Percentiles rank a stretch among this genome's conserved stretches.
phyloP scores from a whole-genome alignment of 2,797 vertebrate species.

The Darevskia nairensis region DNA sequence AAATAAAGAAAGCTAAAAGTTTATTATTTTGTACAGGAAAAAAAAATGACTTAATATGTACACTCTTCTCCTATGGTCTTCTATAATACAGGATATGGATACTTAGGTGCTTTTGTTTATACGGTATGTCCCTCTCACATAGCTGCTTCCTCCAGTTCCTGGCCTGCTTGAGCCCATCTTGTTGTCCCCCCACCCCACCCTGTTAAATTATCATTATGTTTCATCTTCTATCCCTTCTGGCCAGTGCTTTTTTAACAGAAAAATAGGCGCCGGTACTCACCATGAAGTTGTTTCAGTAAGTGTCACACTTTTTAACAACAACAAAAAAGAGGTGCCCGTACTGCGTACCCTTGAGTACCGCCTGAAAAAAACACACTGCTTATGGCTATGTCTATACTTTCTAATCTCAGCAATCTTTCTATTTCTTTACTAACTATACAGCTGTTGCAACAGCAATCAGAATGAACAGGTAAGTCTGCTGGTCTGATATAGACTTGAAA shows the following conservation, averaged over 20 bases:
- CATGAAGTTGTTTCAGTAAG: no score
- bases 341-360: no score
- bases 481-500: not conserved
- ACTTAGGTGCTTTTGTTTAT: not conserved
- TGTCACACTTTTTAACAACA: no score
- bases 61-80: not conserved
- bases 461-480: not conserved
- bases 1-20: not conserved
- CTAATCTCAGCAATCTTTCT: not conserved
- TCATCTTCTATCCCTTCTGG: not conserved
- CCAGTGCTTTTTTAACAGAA: no score
- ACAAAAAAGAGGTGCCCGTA: no score
- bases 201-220: not conserved
- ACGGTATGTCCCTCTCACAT: no score
- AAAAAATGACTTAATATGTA: not conserved
- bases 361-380: no score
- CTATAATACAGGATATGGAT: not conserved
- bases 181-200: not conserved
- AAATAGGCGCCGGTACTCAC: no score
- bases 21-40: not conserved
- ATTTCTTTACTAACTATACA: no score
- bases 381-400: not conserved
- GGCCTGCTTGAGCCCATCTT: not conserved
- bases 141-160: not conserved
- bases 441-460: not conserved